Percentiles rank a stretch among this genome's conserved stretches.
phyloP scores from a whole-genome alignment of 2,888 invertebrate species.

The Ennomos quercinarius region DNA sequence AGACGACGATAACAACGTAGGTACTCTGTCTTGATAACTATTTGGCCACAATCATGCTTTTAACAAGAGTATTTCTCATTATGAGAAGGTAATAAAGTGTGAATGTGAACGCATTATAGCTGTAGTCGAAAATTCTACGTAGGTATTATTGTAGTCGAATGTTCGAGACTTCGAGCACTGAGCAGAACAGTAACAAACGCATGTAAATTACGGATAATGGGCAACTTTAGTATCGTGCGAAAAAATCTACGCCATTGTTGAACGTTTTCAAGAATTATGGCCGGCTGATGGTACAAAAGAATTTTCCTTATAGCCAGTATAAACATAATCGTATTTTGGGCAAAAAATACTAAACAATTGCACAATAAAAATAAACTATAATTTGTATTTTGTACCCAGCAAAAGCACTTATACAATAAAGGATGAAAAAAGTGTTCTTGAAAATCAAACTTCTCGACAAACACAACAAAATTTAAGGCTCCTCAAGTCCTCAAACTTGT shows the following conservation, averaged over 20 bases:
- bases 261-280: constrained; percentile 52
- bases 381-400: constrained; percentile 1
- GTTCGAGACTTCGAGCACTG: constrained; percentile 46
- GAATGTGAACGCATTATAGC: not conserved
- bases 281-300: constrained; percentile 43
- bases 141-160: constrained; percentile 22
- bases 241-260: constrained; percentile 69
- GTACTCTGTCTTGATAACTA: constrained; percentile 11
- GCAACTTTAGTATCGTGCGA: constrained; percentile 68
- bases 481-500: no score
- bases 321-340: constrained; percentile 19
- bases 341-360: constrained; percentile 16
- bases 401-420: not conserved
- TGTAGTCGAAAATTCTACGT: no score
- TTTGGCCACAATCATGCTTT: not conserved
- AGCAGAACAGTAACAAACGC: constrained; percentile 58
- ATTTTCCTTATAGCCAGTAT: constrained; percentile 29
- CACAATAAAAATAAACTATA: constrained; percentile 24
- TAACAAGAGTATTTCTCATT: constrained; percentile 5
- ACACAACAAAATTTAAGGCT: not conserved
- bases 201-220: constrained; percentile 68
- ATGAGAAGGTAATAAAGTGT: constrained; percentile 28
- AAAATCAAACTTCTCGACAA: not conserved
- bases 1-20: not conserved
- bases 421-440: not conserved